Evolutionary conservation across 2,113 vertebrate species (phyloP).

Genomic region (Pseudopipra pipra): DNA sequence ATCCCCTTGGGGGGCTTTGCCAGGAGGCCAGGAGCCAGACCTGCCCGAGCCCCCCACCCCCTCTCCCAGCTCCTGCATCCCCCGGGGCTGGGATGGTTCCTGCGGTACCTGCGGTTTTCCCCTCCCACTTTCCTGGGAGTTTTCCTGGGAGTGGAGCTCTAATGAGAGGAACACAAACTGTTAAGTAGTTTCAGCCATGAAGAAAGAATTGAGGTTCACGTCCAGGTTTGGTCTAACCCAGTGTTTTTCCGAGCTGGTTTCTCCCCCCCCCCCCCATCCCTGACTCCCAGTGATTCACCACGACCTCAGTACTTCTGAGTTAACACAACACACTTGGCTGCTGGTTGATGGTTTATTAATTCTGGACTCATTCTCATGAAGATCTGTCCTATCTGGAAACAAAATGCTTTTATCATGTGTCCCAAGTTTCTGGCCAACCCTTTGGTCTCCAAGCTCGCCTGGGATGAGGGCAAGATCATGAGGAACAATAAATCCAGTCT

Average conservation of each 20-base stretch:
- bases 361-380: not conserved
- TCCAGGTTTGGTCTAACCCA: not conserved
- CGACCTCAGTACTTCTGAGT: not conserved
- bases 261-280: accelerated
- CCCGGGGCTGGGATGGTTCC: not conserved
- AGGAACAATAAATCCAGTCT: not conserved
- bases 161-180: not conserved
- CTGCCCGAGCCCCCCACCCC: accelerated
- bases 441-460: not conserved
- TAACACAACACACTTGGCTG: not conserved
- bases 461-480: accelerated
- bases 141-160: not conserved
- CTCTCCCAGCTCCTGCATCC: not conserved
- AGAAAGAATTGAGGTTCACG: not conserved
- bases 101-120: not conserved
- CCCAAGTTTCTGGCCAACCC: not conserved
- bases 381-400: not conserved
- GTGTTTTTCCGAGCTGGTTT: not conserved
- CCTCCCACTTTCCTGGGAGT: not conserved
- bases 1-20: not conserved
- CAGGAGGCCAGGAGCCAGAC: not conserved
- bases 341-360: not conserved
- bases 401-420: not conserved
- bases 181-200: not conserved
- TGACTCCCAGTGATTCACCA: not conserved